phyloP scores from a whole-genome alignment of 2,888 invertebrate genomes.

The Athripsodes cinereus region DNA sequence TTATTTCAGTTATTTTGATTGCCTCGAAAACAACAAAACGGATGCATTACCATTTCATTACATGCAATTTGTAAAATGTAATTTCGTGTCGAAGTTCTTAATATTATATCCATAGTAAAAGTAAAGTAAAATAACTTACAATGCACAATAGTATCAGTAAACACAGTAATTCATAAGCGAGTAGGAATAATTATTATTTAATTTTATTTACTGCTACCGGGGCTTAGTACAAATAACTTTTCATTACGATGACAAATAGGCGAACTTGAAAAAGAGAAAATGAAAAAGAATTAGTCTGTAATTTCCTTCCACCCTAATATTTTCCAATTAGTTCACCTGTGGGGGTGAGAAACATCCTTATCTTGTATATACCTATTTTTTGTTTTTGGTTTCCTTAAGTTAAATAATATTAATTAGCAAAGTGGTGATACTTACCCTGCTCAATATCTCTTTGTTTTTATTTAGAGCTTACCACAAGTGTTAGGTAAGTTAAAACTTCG shows the following conservation, averaged over 20 bases:
- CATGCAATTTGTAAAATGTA: slow-evolving; percentile 24
- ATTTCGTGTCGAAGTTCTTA: slow-evolving; percentile 1
- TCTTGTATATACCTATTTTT: too few species aligned
- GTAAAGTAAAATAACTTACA: too few species aligned
- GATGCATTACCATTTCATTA: slow-evolving; percentile 26
- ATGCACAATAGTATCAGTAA: too few species aligned
- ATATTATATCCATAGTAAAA: neutral
- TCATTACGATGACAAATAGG: neutral
- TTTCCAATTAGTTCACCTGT: neutral
- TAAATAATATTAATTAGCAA: too few species aligned
- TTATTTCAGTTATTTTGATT: slow-evolving; percentile 23
- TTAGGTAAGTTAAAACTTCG: too few species aligned
- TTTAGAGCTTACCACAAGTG: too few species aligned
- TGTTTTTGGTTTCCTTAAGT: too few species aligned
- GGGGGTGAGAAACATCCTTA: neutral
- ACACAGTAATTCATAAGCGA: too few species aligned
- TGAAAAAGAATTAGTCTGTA: neutral
- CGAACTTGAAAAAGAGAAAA: neutral
- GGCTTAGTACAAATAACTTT: neutral
- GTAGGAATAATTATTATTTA: too few species aligned
- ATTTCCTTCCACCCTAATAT: neutral
- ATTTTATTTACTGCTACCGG: too few species aligned
- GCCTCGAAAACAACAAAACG: slow-evolving; percentile 26
- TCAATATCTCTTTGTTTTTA: too few species aligned
- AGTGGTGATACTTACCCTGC: too few species aligned